Conservation (phyloP, 2,113 vertebrate species). For the Lophura nycthemera region DNA sequence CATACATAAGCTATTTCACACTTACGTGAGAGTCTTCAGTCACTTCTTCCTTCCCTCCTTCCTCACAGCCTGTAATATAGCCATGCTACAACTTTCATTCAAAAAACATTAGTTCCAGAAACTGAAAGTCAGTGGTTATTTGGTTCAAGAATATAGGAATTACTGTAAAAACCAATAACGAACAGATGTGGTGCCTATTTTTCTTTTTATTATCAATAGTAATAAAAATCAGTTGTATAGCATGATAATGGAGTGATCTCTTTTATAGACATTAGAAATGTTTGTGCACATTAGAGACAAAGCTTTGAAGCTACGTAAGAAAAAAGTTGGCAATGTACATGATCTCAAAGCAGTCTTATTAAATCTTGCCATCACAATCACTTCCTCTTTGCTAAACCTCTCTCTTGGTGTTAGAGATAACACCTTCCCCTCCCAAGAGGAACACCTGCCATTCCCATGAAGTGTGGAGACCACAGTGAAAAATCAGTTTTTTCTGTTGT, state of each 20-base stretch:
- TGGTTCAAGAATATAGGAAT: background rate
- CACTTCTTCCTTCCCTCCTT: background rate
- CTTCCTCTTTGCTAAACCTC: constrained; percentile 34
- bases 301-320: constrained; percentile 38
- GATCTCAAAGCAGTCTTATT: constrained; percentile 57
- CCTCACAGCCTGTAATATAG: background rate
- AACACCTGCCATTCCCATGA: constrained; percentile 61
- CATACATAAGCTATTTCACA: background rate
- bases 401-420: constrained; percentile 45
- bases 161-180: constrained; percentile 20
- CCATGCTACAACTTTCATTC: background rate
- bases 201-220: constrained; percentile 71
- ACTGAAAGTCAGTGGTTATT: background rate
- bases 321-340: constrained; percentile 20
- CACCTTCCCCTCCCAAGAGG: constrained; percentile 49
- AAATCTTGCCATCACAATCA: constrained; percentile 40
- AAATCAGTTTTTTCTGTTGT: background rate
- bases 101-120: background rate
- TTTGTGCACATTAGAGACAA: constrained; percentile 56
- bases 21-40: background rate
- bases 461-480: constrained; percentile 1
- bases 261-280: constrained; percentile 48
- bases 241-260: constrained; percentile 54
- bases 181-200: constrained; percentile 22
- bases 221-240: constrained; percentile 63